phyloP scores from a whole-genome alignment of 92 coral and sea anemone species.

The Zoanthus solanderi region DNA sequence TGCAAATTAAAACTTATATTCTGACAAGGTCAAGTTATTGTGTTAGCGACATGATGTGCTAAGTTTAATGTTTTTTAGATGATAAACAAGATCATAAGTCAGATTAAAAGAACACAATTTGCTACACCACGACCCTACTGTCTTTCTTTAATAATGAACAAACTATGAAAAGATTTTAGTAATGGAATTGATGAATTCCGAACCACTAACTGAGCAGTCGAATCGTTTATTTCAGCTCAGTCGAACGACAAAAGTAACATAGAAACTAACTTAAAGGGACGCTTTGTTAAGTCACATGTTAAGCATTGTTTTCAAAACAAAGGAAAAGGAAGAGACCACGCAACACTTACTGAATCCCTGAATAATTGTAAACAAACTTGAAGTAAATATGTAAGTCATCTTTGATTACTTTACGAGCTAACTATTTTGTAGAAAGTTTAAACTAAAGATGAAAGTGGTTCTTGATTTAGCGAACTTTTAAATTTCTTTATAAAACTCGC shows the following conservation, averaged over 20 bases:
- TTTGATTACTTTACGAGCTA: no score
- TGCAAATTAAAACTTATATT: not conserved
- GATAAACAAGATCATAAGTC: conserved; percentile 27
- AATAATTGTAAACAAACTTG: not conserved
- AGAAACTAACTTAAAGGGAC: not conserved
- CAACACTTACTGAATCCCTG: not conserved
- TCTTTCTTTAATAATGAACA: not conserved
- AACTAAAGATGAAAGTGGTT: no score
- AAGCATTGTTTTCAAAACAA: conserved; percentile 21
- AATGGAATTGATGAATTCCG: not conserved
- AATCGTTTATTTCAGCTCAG: not conserved
- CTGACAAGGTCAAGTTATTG: conserved; percentile 31
- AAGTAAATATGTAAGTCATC: not conserved
- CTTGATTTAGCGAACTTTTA: no score
- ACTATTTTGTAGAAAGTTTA: no score
- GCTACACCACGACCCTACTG: not conserved
- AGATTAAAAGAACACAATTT: not conserved
- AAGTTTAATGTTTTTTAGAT: conserved; percentile 6
- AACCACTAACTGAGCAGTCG: conserved; percentile 41
- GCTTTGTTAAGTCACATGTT: conserved; percentile 33
- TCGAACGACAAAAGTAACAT: conserved; percentile 1
- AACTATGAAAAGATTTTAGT: not conserved
- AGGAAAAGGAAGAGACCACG: not conserved
- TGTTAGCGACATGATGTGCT: conserved; percentile 10
- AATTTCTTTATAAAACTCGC: no score